A percentile compares a stretch with the other conserved stretches of the same genome.
Evolutionary conservation across 1,140 invertebrate species (phyloP).

Genomic region (Heliconius eleuchia): DNA sequence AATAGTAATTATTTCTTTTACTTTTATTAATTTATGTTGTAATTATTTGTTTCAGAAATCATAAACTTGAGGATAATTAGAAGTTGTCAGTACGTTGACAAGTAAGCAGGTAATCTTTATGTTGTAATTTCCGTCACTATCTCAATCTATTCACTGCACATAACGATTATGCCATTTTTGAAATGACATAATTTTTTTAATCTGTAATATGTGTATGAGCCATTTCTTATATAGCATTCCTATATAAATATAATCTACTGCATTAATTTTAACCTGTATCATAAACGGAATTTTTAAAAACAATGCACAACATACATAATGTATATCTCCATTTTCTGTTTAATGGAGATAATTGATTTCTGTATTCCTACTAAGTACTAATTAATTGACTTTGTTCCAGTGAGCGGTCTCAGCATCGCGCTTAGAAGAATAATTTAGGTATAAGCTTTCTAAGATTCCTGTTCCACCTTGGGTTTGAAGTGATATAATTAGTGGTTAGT

Average conservation of each 20-base stretch:
- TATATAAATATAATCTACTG: too few relatives aligned
- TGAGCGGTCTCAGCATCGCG: constrained; percentile 44
- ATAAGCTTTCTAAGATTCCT: constrained; percentile 77
- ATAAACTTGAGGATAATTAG: constrained; percentile 63
- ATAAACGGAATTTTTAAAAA: too few relatives aligned
- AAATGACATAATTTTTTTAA: too few relatives aligned
- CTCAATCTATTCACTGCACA: neutral
- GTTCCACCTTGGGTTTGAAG: constrained; percentile 74
- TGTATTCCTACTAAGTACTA: neutral
- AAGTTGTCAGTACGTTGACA: constrained; percentile 52
- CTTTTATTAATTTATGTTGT: constrained; percentile 14
- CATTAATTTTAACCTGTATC: too few relatives aligned
- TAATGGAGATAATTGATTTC: neutral
- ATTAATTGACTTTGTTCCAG: constrained; percentile 55
- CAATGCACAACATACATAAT: too few relatives aligned
- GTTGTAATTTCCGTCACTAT: neutral
- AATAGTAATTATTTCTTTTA: neutral
- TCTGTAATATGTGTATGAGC: too few relatives aligned
- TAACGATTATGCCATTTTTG: too few relatives aligned
- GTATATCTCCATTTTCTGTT: neutral
- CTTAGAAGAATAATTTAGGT: constrained; percentile 72
- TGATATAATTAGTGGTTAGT: constrained; percentile 80
- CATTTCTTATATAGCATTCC: too few relatives aligned
- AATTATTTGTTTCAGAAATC: constrained; percentile 68
- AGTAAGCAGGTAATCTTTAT: constrained; percentile 45